Percentiles rank a stretch among this genome's conserved stretches.
These are phyloP conservation scores for Monochamus saltuarius DNA, from an alignment of 1,140 invertebrate species.

Conservation along the genomic window DNA sequence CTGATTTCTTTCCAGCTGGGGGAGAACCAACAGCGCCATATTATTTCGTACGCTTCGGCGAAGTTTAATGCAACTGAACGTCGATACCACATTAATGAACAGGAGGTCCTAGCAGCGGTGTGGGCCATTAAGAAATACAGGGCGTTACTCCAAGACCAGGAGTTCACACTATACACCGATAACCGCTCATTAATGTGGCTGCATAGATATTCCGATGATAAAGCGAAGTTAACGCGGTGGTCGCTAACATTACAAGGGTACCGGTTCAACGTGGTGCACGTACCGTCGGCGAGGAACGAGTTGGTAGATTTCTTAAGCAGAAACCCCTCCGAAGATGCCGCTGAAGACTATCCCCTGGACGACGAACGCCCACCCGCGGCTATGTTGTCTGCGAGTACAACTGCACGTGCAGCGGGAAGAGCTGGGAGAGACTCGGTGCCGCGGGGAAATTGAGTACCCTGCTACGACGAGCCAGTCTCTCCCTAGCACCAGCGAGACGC, in stretches of 20 bases:
- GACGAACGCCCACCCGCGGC: too few relatives aligned
- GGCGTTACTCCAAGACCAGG: constrained; percentile 36
- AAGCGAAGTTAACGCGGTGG: constrained; percentile 42
- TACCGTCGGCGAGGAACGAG: constrained; percentile 34
- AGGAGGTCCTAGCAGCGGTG: constrained; percentile 53
- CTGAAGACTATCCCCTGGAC: too few relatives aligned
- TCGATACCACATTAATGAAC: constrained; percentile 40
- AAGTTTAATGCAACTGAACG: constrained; percentile 16
- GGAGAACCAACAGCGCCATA: constrained; percentile 4
- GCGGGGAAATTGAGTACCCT: too few relatives aligned
- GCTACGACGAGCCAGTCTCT: too few relatives aligned
- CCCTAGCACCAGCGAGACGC: too few relatives aligned
- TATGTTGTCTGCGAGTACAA: too few relatives aligned
- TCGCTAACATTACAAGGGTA: constrained; percentile 37
- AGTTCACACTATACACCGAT: constrained; percentile 22
- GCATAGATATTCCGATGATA: constrained; percentile 24
- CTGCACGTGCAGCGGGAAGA: too few relatives aligned
- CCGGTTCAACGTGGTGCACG: constrained; percentile 30
- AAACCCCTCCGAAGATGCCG: too few relatives aligned
- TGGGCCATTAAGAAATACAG: constrained; percentile 49
- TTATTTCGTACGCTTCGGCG: constrained; percentile 27
- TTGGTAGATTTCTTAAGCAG: constrained; percentile 31
- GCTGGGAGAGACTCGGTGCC: too few relatives aligned
- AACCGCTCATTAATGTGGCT: constrained; percentile 36
- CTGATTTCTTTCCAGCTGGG: constrained; percentile 36